phyloP scores from a whole-genome alignment of 2,888 invertebrate genomes.

The Nebria salina region DNA sequence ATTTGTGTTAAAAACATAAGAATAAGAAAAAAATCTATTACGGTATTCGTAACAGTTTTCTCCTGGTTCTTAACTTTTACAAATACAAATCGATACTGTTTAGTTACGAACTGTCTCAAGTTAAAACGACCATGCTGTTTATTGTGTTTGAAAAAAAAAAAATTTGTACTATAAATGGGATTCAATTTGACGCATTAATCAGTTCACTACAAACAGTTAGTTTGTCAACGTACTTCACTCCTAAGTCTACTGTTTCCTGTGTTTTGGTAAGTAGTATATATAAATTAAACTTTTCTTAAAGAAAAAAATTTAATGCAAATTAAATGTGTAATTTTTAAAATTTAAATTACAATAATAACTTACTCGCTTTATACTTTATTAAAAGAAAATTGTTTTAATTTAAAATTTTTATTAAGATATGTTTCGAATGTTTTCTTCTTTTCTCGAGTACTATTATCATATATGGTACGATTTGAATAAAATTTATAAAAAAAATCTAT shows the following conservation, averaged over 20 bases:
- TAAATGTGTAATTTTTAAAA: too few relatives aligned
- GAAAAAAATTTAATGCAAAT: too few relatives aligned
- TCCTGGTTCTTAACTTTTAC: slow-evolving; percentile 6
- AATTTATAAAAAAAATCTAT: too few relatives aligned
- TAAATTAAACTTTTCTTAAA: too few relatives aligned
- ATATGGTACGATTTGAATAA: too few relatives aligned
- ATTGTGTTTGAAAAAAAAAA: background rate
- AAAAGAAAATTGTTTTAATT: too few relatives aligned
- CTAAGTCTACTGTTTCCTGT: background rate
- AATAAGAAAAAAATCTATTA: background rate
- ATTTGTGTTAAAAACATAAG: background rate
- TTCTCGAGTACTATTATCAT: too few relatives aligned
- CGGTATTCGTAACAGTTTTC: slow-evolving; percentile 13
- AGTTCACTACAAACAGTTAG: background rate
- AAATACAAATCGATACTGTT: background rate
- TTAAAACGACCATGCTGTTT: background rate
- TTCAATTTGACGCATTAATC: background rate
- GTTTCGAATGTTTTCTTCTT: too few relatives aligned
- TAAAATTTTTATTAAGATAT: too few relatives aligned
- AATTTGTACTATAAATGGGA: background rate
- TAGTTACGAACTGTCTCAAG: background rate
- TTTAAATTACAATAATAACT: too few relatives aligned
- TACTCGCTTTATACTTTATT: too few relatives aligned
- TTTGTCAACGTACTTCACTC: slow-evolving; percentile 5
- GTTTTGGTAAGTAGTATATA: background rate